These are phyloP conservation scores for Drosophila lowei DNA, from an alignment of 1,140 invertebrate species.

Conservation along the genomic window DNA sequence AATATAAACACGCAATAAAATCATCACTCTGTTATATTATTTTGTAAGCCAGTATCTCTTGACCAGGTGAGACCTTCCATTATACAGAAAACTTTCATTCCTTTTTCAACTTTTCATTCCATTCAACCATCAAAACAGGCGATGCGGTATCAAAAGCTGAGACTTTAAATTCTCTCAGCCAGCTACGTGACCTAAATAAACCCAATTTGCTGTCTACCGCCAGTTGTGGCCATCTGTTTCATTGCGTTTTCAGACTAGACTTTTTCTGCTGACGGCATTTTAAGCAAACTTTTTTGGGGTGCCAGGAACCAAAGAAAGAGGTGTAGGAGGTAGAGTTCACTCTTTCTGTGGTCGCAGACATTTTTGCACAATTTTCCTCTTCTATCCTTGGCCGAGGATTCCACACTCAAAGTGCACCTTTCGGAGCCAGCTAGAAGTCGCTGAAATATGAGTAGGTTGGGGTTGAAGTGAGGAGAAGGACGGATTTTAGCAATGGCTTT, in stretches of 20 bases:
- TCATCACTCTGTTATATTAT: too few species aligned
- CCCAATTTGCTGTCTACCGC: conserved; percentile 17
- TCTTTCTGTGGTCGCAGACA: conserved; percentile 25
- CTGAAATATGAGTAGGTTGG: conserved; percentile 22
- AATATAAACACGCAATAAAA: too few species aligned
- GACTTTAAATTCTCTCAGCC: too few species aligned
- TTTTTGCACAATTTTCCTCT: conserved; percentile 26
- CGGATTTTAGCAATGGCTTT: conserved; percentile 34
- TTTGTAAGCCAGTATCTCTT: too few species aligned
- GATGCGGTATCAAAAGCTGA: too few species aligned
- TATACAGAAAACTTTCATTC: too few species aligned
- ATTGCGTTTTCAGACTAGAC: background rate
- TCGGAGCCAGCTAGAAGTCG: background rate
- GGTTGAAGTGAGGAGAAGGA: conserved; percentile 5
- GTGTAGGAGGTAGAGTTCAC: conserved; percentile 2
- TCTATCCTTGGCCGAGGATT: background rate
- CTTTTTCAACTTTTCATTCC: too few species aligned
- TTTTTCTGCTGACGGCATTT: conserved; percentile 6
- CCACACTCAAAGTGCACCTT: background rate
- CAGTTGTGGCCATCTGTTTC: conserved; percentile 14
- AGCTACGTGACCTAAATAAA: conserved; percentile 13
- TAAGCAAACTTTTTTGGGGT: conserved; percentile 32
- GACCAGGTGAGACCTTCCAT: too few species aligned
- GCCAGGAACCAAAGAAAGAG: background rate
- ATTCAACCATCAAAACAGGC: too few species aligned